Percentiles rank a stretch among this genome's conserved stretches.
phyloP scores from a whole-genome alignment of 2,113 vertebrate genomes.

The Thoracochromis brauschi region DNA sequence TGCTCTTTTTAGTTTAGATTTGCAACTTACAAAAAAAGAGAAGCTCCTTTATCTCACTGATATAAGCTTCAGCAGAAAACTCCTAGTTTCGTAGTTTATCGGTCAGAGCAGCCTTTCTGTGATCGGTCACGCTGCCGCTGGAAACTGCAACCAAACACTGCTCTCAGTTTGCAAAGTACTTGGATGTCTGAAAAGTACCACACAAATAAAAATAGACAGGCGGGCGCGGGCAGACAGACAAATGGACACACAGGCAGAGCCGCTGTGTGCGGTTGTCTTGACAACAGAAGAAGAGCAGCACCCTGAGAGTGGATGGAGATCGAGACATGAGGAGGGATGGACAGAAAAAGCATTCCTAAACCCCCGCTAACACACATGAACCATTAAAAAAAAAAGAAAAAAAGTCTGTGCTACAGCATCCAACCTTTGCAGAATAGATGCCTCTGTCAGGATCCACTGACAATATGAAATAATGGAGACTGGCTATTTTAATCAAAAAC shows the following conservation, averaged over 20 bases:
- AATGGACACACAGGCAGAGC: slow-evolving; percentile 14
- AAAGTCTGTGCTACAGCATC: not conserved
- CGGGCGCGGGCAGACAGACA: not conserved
- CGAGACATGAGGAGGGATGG: not conserved
- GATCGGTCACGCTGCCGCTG: slow-evolving; percentile 7
- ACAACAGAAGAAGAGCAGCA: slow-evolving; percentile 45
- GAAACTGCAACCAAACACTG: not conserved
- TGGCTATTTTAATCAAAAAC: not conserved
- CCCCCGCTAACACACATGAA: not conserved
- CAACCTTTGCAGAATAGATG: not conserved
- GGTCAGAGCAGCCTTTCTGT: slow-evolving; percentile 9
- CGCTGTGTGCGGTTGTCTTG: slow-evolving; percentile 50
- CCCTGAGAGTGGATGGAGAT: not conserved
- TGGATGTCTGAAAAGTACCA: slow-evolving; percentile 1
- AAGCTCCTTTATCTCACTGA: not conserved
- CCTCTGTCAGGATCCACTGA: not conserved
- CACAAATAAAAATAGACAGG: slow-evolving; percentile 27
- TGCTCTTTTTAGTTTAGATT: not conserved
- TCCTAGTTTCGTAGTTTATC: slow-evolving; percentile 16
- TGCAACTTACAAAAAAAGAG: not conserved
- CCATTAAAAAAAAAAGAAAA: not conserved
- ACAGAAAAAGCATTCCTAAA: not conserved
- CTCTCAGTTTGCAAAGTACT: not conserved
- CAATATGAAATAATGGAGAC: not conserved
- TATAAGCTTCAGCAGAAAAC: not conserved